Evolutionary conservation across 2,113 vertebrate genomes (phyloP), one percentile per base, ranked within the genome.

Genomic region (Plestiodon gilberti): DNA sequence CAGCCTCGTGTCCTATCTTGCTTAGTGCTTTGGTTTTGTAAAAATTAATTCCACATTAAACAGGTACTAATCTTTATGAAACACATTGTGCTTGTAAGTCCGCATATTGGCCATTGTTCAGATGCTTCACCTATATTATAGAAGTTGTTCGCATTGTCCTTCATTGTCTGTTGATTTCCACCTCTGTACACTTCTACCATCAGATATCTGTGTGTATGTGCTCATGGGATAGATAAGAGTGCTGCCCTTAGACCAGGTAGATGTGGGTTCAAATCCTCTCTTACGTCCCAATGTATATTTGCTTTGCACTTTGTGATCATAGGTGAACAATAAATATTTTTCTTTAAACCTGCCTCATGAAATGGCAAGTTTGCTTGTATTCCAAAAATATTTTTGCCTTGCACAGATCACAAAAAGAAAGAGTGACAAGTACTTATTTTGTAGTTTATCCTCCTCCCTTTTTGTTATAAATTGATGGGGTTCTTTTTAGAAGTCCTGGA

Each of bases 361-460:
- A 57, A 83, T 59, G 62, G 75, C 73, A 78, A 17, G 0, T 61
- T 6, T 2, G 52, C 30, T 88, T 84, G 64, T 40, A 55, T 67
- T 48, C 23, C 77, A 93, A 89, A 67, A 62, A 79, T 84, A 55
- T 87, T 85, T 15, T 84, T 17, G 13, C 88, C 15, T 30, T 35
- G 8, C 77, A 18, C 20, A 71, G 77, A 52, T 33, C 5, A n/a
- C 59, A 15, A 17, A 17, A 89, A 88, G 14, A 22, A 86, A 65
- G 67, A 80, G 83, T 38, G 22, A 59, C 77, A 84, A 81, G 62
- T 4, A 2, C 3, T 30, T 71, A 40, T 81, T 89, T 91, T 92
- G 11, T n/a, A 90, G 73, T 75, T 90, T 23, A 59, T 90, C 71
- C 70, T 14, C 28, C 1, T 90, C 25, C 61, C 84, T 85, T 74